Conservation (phyloP, 2,797 vertebrate species). For the Gadopsis bispinosus region DNA sequence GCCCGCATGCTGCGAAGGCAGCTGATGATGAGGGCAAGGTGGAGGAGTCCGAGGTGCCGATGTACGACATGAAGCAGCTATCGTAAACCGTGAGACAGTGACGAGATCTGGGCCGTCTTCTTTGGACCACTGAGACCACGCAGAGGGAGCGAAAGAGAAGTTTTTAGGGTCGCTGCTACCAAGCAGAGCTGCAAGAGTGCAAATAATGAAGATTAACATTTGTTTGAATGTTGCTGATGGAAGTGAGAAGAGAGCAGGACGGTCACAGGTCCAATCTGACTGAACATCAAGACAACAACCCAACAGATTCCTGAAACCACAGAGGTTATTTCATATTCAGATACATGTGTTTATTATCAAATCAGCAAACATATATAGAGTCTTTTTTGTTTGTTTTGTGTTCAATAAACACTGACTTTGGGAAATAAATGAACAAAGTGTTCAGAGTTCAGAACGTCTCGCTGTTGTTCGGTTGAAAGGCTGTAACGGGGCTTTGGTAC, state of each 20-base stretch:
- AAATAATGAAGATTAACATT: neutral
- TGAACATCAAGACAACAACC: constrained; percentile 24
- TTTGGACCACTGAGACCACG: constrained; percentile 62
- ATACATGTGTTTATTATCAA: neutral
- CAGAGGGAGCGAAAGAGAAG: neutral
- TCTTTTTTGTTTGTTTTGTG: constrained; percentile 27
- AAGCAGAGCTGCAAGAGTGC: constrained; percentile 10
- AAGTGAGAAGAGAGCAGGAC: constrained; percentile 20
- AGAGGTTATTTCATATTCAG: neutral
- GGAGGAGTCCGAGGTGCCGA: constrained; percentile 86
- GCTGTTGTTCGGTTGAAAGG: constrained; percentile 34
- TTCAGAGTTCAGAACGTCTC: constrained; percentile 22
- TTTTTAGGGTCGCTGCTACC: neutral
- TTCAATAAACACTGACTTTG: constrained; percentile 64
- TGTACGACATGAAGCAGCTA: constrained; percentile 94
- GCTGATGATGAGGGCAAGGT: constrained; percentile 83
- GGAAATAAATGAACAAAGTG: constrained; percentile 33
- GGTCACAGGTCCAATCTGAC: constrained; percentile 23
- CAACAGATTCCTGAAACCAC: constrained; percentile 9
- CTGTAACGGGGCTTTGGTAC: neutral
- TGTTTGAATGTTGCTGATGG: constrained; percentile 22
- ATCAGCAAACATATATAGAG: neutral
- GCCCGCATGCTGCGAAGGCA: constrained; percentile 81
- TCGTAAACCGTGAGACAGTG: constrained; percentile 70
- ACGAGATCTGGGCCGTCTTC: constrained; percentile 13